Evolutionary conservation across 2,113 vertebrate species (phyloP).

Genomic region (Ceratotherium simum): DNA sequence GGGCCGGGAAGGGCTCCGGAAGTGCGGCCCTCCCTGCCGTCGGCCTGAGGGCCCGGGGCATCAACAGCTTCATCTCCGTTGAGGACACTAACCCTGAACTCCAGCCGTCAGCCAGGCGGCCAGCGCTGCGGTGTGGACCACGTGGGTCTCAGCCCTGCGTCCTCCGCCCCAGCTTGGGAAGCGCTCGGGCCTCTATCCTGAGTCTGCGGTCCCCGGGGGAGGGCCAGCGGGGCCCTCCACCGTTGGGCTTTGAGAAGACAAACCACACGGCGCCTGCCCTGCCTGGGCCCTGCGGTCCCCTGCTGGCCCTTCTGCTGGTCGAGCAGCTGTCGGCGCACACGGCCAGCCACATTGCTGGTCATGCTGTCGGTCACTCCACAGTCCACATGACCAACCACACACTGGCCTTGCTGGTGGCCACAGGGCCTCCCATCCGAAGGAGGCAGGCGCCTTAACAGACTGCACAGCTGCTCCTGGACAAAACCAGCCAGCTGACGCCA

Average conservation of each 20-base stretch:
- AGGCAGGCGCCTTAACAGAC: neutral
- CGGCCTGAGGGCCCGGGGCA: neutral
- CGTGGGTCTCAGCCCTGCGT: too few relatives aligned
- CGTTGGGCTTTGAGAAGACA: neutral
- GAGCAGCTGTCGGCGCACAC: neutral
- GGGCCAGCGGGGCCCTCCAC: neutral
- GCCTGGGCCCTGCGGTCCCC: accelerated
- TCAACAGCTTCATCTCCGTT: neutral
- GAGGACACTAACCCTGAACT: neutral
- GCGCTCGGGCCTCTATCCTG: neutral
- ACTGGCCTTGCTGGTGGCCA: neutral
- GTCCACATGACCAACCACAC: neutral
- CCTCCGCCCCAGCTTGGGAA: neutral
- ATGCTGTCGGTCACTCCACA: neutral
- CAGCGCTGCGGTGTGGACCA: neutral
- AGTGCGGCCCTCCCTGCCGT: neutral
- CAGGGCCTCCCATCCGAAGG: neutral
- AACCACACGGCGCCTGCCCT: too few relatives aligned
- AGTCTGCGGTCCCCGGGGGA: neutral
- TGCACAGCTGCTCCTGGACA: neutral
- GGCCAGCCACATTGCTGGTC: neutral
- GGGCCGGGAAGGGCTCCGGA: too few relatives aligned
- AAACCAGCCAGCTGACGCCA: neutral
- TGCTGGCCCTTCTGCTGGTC: neutral
- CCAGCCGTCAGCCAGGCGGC: neutral